These are phyloP conservation scores for Xestia c-nigrum DNA, from an alignment of 2,888 invertebrate species.

Conservation along the genomic window DNA sequence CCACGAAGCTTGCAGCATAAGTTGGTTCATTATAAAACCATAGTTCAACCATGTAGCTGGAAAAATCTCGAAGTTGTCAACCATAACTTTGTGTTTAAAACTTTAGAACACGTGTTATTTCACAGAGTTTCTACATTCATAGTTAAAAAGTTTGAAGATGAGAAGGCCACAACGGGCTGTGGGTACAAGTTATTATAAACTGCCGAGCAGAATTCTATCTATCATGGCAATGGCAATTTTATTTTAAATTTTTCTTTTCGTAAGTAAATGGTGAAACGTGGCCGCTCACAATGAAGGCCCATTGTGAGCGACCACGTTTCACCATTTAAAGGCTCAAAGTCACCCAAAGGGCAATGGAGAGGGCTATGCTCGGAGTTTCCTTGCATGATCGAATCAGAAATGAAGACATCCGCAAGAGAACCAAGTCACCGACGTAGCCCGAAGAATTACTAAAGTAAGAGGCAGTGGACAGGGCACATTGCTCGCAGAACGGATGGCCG, in stretches of 20 bases:
- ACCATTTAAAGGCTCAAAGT: too few relatives aligned
- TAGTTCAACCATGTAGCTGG: neutral
- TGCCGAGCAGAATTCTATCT: neutral
- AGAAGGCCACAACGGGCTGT: neutral
- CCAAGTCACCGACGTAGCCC: too few relatives aligned
- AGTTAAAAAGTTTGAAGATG: conserved; percentile 25
- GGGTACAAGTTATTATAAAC: conserved; percentile 2
- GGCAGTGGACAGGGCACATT: too few relatives aligned
- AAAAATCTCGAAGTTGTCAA: conserved; percentile 12
- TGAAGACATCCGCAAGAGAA: too few relatives aligned
- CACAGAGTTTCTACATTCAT: conserved; percentile 6
- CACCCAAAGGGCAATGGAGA: too few relatives aligned
- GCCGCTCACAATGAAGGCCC: too few relatives aligned
- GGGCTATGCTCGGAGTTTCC: too few relatives aligned
- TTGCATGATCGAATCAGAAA: too few relatives aligned
- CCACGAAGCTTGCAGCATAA: neutral
- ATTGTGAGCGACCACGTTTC: too few relatives aligned
- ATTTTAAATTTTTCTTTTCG: neutral
- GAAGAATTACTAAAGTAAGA: too few relatives aligned
- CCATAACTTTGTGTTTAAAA: conserved; percentile 6
- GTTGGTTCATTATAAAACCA: conserved; percentile 3
- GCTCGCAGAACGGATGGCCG: too few relatives aligned
- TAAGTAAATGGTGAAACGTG: neutral
- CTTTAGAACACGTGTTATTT: conserved; percentile 32
- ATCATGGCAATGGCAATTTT: neutral